Conservation (phyloP, 2,797 vertebrate species). For the Alcedo quadribrachys region DNA sequence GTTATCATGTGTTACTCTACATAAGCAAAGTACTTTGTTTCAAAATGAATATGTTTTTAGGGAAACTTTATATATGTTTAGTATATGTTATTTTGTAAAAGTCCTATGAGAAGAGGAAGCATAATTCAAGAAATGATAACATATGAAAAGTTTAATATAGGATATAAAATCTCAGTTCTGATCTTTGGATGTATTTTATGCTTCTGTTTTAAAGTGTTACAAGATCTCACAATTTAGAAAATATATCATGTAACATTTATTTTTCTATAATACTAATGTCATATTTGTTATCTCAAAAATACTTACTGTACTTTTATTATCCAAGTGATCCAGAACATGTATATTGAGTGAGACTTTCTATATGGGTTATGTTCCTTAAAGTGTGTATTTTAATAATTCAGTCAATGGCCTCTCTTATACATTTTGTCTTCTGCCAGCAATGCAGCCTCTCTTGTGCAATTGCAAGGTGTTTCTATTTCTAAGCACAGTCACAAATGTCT, state of each 20-base stretch:
- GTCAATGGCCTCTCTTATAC: neutral
- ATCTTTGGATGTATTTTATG: neutral
- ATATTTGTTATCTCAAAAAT: neutral
- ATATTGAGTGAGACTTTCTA: neutral
- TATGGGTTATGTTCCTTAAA: neutral
- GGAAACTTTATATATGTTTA: neutral
- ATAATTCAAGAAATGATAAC: neutral
- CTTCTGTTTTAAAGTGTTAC: neutral
- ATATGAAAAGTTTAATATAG: neutral
- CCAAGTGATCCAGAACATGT: neutral
- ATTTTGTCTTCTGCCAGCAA: neutral
- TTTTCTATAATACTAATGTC: neutral
- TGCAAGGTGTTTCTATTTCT: neutral
- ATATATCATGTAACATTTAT: neutral
- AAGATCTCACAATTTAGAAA: neutral
- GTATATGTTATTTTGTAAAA: neutral
- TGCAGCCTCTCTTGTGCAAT: neutral
- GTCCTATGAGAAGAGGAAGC: neutral
- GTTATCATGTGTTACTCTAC: neutral
- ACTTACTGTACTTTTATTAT: neutral
- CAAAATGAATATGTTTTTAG: neutral
- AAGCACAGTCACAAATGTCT: neutral
- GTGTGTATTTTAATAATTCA: slow-evolving; percentile 7
- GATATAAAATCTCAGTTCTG: neutral
- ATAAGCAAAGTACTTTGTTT: neutral